These are phyloP conservation scores for Epicauta chinensis DNA, from an alignment of 1,140 invertebrate genomes.

Conservation along the genomic window DNA sequence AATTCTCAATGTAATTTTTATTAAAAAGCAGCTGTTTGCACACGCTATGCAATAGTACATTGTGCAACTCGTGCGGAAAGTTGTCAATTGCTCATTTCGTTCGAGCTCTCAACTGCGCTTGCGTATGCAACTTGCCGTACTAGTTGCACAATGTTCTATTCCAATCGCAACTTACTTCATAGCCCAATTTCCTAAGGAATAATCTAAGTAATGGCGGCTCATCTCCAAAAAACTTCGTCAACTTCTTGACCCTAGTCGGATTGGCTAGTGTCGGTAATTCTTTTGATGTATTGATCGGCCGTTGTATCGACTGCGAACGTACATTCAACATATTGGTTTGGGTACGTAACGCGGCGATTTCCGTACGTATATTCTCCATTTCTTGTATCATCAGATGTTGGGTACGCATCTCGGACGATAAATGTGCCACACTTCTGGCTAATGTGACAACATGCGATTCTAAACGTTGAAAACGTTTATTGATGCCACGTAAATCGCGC, in stretches of 20 bases:
- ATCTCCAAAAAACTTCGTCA: constrained; percentile 89
- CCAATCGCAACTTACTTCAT: constrained; percentile 62
- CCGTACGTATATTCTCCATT: constrained; percentile 80
- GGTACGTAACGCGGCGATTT: constrained; percentile 71
- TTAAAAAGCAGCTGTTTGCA: no score
- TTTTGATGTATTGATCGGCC: constrained; percentile 42
- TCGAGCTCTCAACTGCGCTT: no score
- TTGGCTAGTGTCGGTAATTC: constrained; percentile 67
- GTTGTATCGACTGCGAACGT: constrained; percentile 47
- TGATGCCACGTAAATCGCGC: constrained; percentile 72
- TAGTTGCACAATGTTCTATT: no score
- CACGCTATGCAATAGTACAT: no score
- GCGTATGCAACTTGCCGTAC: no score
- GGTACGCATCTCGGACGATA: constrained; percentile 87
- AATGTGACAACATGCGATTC: constrained; percentile 90
- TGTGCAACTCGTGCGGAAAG: no score
- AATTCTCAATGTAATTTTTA: neutral
- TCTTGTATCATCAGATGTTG: constrained; percentile 87
- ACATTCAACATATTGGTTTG: constrained; percentile 56
- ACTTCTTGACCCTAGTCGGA: constrained; percentile 73
- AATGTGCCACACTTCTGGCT: constrained; percentile 84
- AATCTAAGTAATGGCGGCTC: constrained; percentile 84
- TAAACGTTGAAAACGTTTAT: constrained; percentile 81
- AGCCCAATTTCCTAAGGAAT: constrained; percentile 87
- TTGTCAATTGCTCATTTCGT: no score